A percentile compares a stretch with the other conserved stretches of the same genome.
These are phyloP conservation scores for Xylota segnis DNA, from an alignment of 2,888 invertebrate genomes.

Conservation along the genomic window DNA sequence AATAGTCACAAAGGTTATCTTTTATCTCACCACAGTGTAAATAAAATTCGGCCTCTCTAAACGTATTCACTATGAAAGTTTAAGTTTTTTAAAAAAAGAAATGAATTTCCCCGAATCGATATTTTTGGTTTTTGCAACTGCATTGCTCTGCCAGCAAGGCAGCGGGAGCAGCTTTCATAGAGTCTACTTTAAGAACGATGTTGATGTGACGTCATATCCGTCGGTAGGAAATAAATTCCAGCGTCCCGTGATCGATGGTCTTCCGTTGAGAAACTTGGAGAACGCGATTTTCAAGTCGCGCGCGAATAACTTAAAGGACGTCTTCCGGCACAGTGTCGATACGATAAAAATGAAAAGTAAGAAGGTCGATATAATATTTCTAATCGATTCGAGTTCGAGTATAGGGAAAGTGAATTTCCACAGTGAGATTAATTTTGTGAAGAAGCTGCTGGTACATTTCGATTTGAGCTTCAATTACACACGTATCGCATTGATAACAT, in stretches of 20 bases:
- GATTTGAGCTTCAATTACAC: conserved; percentile 88
- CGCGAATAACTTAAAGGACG: conserved; percentile 50
- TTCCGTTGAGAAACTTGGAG: conserved; percentile 61
- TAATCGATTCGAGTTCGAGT: conserved; percentile 89
- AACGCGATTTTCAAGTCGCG: conserved; percentile 63
- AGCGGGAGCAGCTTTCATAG: conserved; percentile 1
- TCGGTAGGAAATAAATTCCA: conserved; percentile 70
- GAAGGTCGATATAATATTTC: conserved; percentile 87
- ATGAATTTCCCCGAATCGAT: conserved; percentile 28
- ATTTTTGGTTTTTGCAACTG: conserved; percentile 15
- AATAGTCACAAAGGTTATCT: conserved; percentile 65
- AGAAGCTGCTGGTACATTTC: conserved; percentile 88
- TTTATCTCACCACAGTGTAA: conserved; percentile 12
- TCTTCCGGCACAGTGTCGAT: conserved; percentile 86
- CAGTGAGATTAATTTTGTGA: conserved; percentile 89
- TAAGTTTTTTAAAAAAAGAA: conserved; percentile 18
- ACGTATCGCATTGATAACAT: conserved; percentile 88
- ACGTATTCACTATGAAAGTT: conserved; percentile 11
- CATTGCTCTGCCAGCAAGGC: conserved; percentile 17
- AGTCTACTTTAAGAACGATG: conserved; percentile 53
- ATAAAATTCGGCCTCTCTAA: background rate
- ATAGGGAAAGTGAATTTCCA: conserved; percentile 88
- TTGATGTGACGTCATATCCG: conserved; percentile 70
- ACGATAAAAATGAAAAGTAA: conserved; percentile 83
- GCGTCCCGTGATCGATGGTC: conserved; percentile 65